Evolutionary conservation across 2,888 invertebrate species (phyloP).

Genomic region (Abrostola triplasia): DNA sequence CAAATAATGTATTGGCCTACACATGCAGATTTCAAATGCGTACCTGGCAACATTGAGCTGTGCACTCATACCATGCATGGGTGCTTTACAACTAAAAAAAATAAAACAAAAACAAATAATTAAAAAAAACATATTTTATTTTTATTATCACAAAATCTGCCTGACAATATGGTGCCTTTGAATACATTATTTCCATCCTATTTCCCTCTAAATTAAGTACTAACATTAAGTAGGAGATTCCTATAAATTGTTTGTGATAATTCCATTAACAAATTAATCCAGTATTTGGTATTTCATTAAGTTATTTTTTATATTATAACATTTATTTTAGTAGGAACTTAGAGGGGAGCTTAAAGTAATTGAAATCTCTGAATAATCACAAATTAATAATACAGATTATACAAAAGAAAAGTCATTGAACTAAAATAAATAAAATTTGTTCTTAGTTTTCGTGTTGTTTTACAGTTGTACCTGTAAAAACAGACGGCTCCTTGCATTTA

Average conservation of each 20-base stretch:
- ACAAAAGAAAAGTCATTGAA: constrained; percentile 58
- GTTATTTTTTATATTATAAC: constrained; percentile 45
- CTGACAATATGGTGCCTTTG: constrained; percentile 72
- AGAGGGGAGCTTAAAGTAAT: constrained; percentile 70
- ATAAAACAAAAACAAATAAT: constrained; percentile 81
- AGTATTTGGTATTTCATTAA: constrained; percentile 55
- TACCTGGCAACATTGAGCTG: constrained; percentile 65
- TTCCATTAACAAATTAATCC: constrained; percentile 53
- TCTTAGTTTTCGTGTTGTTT: constrained; percentile 76
- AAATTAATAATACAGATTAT: constrained; percentile 69
- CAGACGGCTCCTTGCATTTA: constrained; percentile 68
- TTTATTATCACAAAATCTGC: constrained; percentile 77
- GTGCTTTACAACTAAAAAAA: constrained; percentile 80
- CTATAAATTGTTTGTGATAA: constrained; percentile 53
- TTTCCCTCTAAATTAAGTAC: constrained; percentile 84
- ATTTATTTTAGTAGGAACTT: constrained; percentile 74
- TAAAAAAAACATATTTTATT: constrained; percentile 83
- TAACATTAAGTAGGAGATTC: constrained; percentile 86
- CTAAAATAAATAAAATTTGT: constrained; percentile 71
- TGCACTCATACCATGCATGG: constrained; percentile 73
- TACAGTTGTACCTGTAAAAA: constrained; percentile 85
- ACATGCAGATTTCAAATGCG: constrained; percentile 59
- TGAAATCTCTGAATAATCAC: constrained; percentile 74
- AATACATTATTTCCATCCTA: constrained; percentile 62
- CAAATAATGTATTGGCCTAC: constrained; percentile 30